A percentile compares a stretch with the other conserved stretches of the same genome.
phyloP scores from a whole-genome alignment of 2,888 invertebrate species.

The Melanchra persicariae region DNA sequence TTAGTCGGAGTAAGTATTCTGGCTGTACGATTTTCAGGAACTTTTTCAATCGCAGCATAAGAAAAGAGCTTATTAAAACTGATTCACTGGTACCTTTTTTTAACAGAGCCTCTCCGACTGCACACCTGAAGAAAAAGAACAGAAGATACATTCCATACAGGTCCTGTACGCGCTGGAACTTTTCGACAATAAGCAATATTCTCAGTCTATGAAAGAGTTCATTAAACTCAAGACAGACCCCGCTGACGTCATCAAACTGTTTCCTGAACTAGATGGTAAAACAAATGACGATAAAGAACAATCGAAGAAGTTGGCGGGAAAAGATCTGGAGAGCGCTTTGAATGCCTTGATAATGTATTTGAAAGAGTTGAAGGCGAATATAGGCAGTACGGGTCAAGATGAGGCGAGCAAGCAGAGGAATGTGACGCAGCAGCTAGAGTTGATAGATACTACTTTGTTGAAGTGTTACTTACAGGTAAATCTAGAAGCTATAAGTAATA shows the following conservation, averaged over 20 bases:
- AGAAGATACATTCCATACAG: conserved; percentile 96
- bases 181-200: conserved; percentile 96
- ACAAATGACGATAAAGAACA: conserved; percentile 69
- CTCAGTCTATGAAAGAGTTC: conserved; percentile 98
- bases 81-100: conserved; percentile 9
- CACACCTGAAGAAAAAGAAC: conserved; percentile 94
- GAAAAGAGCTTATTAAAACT: background rate
- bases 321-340: conserved; percentile 96
- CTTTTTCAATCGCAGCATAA: background rate
- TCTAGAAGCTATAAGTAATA: background rate
- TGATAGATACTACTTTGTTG: conserved; percentile 98
- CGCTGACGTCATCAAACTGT: conserved; percentile 98
- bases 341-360: conserved; percentile 97
- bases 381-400: conserved; percentile 79
- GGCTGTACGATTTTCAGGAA: background rate
- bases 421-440: conserved; percentile 92
- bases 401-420: conserved; percentile 76
- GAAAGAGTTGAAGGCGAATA: conserved; percentile 93
- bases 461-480: conserved; percentile 98
- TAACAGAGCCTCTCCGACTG: conserved; percentile 95
- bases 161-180: conserved; percentile 97
- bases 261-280: conserved; percentile 95
- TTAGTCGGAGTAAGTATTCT: conserved; percentile 42
- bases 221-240: conserved; percentile 97
- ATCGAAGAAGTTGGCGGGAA: conserved; percentile 92